Percentiles rank a stretch among this genome's conserved stretches.
Conservation (phyloP, 2,888 invertebrate genomes). For the Ametastegia equiseti region DNA sequence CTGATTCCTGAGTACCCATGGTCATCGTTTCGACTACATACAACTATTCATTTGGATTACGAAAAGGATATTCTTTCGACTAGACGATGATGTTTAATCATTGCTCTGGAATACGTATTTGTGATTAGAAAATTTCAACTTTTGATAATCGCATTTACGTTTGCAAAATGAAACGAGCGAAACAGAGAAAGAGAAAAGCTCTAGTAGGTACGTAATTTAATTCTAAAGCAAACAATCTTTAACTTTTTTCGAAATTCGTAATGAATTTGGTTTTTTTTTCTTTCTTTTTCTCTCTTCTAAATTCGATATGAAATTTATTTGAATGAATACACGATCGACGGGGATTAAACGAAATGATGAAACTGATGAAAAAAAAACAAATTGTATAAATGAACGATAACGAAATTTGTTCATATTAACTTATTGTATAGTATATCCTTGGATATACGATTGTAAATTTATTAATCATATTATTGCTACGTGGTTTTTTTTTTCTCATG, state of each 20-base stretch:
- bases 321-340: conserved; percentile 39
- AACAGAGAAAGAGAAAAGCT: neutral
- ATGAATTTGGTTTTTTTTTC: neutral
- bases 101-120: too few relatives aligned
- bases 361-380: too few relatives aligned
- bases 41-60: conserved; percentile 45
- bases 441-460: neutral
- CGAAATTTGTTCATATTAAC: conserved; percentile 25
- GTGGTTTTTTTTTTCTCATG: neutral
- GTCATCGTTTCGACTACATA: conserved; percentile 18
- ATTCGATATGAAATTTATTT: neutral
- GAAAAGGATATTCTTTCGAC: conserved; percentile 15
- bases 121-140: too few relatives aligned
- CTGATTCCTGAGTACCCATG: conserved; percentile 48
- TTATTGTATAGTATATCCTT: too few relatives aligned
- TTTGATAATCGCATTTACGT: too few relatives aligned
- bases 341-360: too few relatives aligned
- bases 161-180: too few relatives aligned
- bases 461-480: neutral
- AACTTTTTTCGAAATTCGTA: neutral
- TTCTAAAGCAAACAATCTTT: neutral
- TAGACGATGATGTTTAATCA: too few relatives aligned
- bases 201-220: neutral
- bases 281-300: neutral
- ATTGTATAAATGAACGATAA: neutral